phyloP scores from a whole-genome alignment of 2,797 vertebrate genomes.

The Geotrypetes seraphini region DNA sequence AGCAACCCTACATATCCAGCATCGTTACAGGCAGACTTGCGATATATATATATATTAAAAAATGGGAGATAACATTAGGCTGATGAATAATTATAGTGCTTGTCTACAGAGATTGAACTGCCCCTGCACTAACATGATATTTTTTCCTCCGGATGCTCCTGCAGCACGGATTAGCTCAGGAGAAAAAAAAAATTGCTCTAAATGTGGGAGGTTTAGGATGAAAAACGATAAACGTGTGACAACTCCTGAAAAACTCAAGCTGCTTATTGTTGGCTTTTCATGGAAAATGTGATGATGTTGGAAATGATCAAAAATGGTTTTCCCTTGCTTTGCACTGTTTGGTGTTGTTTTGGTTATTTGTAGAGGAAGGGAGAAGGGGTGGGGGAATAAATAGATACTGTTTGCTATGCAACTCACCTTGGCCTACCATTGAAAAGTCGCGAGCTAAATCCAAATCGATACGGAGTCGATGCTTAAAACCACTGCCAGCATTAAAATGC shows the following conservation, averaged over 20 bases:
- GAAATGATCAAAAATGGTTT: conserved; percentile 46
- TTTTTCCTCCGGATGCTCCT: conserved; percentile 34
- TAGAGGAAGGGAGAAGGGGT: conserved; percentile 21
- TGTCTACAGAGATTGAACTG: conserved; percentile 59
- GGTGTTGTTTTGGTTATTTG: conserved; percentile 24
- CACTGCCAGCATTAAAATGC: too few relatives aligned
- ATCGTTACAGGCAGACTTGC: conserved; percentile 53
- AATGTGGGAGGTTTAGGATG: conserved; percentile 60
- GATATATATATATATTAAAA: conserved; percentile 67
- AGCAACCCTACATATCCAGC: conserved; percentile 50
- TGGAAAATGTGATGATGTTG: conserved; percentile 39
- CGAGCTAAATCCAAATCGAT: too few relatives aligned
- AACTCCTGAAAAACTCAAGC: conserved; percentile 47
- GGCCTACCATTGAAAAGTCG: too few relatives aligned
- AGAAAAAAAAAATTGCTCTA: conserved; percentile 66
- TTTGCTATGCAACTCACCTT: too few relatives aligned
- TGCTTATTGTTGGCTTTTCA: conserved; percentile 32
- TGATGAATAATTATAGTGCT: conserved; percentile 58
- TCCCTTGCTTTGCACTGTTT: too few relatives aligned
- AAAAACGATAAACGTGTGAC: conserved; percentile 60
- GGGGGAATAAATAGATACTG: too few relatives aligned
- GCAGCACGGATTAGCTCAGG: conserved; percentile 38
- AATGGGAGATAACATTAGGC: conserved; percentile 68
- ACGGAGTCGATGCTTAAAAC: too few relatives aligned
- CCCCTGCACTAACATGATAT: conserved; percentile 57